phyloP scores from a whole-genome alignment of 2,888 invertebrate genomes.

The Eupithecia insigniata region DNA sequence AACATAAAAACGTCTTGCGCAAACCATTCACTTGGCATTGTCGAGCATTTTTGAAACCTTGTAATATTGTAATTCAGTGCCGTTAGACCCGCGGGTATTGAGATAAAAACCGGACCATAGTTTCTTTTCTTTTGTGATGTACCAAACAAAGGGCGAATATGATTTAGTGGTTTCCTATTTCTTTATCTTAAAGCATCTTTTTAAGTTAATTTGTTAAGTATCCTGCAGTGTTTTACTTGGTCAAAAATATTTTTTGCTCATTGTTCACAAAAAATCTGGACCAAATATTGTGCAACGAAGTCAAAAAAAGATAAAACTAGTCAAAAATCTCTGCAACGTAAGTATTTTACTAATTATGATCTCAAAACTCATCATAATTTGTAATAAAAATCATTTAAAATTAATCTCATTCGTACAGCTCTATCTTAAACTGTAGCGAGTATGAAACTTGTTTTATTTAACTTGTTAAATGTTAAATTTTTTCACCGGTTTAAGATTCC shows the following conservation, averaged over 20 bases:
- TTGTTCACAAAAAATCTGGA: constrained; percentile 3
- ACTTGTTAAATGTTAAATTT: constrained; percentile 52
- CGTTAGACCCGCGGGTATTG: constrained; percentile 72
- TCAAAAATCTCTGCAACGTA: constrained; percentile 10
- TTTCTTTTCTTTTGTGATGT: constrained; percentile 71
- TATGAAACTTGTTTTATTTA: constrained; percentile 64
- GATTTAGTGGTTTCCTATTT: constrained; percentile 73
- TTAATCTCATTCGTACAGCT: constrained; percentile 37
- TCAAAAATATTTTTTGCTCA: constrained; percentile 21
- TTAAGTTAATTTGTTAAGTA: constrained; percentile 42
- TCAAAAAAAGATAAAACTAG: background rate
- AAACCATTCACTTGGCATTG: constrained; percentile 75
- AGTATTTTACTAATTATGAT: constrained; percentile 26
- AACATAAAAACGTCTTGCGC: constrained; percentile 69
- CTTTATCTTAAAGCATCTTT: constrained; percentile 44
- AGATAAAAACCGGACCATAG: constrained; percentile 71
- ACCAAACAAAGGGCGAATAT: constrained; percentile 71
- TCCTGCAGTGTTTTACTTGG: constrained; percentile 38
- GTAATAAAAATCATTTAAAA: constrained; percentile 33
- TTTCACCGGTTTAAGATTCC: constrained; percentile 63
- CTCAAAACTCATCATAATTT: constrained; percentile 28
- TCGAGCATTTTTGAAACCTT: constrained; percentile 68
- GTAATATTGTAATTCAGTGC: constrained; percentile 66
- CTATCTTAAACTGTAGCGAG: constrained; percentile 56
- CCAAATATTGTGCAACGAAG: constrained; percentile 13